A percentile compares a stretch with the other conserved stretches of the same genome.
phyloP scores from a whole-genome alignment of 2,113 vertebrate genomes.

The Herpetotheres cachinnans region DNA sequence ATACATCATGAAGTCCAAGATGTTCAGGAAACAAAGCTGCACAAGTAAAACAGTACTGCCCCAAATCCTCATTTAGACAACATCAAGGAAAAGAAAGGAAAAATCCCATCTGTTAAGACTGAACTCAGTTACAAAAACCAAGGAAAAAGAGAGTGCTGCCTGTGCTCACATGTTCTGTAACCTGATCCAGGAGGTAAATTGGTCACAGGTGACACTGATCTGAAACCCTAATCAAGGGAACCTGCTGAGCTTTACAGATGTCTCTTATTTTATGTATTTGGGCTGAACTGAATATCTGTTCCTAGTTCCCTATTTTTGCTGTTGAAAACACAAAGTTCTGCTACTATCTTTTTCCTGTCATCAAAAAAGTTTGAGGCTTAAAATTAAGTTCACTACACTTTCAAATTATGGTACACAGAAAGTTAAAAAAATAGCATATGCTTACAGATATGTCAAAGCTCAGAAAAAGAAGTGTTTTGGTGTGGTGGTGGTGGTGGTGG shows the following conservation, averaged over 20 bases:
- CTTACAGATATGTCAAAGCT: neutral
- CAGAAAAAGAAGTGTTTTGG: neutral
- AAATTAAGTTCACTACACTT: neutral
- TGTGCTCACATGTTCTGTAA: neutral
- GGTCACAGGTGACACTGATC: neutral
- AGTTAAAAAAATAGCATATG: fast-evolving
- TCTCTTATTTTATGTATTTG: neutral
- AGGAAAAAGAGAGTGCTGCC: neutral
- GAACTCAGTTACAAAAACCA: neutral
- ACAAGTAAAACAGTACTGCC: neutral
- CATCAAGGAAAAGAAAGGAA: neutral
- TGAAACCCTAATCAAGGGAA: neutral
- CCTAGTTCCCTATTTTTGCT: neutral
- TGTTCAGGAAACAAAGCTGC: neutral
- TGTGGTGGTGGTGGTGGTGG: neutral
- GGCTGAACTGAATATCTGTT: neutral
- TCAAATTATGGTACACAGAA: neutral
- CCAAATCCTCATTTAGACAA: neutral
- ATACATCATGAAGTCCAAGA: neutral
- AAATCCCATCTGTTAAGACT: neutral
- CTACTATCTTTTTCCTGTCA: neutral
- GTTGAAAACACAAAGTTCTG: neutral
- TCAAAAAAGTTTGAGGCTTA: neutral
- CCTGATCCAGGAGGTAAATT: neutral
- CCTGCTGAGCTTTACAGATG: neutral